Percentiles rank a stretch among this genome's conserved stretches.
These are phyloP conservation scores for Dryadula phaetusa DNA, from an alignment of 2,888 invertebrate genomes.

Conservation along the genomic window DNA sequence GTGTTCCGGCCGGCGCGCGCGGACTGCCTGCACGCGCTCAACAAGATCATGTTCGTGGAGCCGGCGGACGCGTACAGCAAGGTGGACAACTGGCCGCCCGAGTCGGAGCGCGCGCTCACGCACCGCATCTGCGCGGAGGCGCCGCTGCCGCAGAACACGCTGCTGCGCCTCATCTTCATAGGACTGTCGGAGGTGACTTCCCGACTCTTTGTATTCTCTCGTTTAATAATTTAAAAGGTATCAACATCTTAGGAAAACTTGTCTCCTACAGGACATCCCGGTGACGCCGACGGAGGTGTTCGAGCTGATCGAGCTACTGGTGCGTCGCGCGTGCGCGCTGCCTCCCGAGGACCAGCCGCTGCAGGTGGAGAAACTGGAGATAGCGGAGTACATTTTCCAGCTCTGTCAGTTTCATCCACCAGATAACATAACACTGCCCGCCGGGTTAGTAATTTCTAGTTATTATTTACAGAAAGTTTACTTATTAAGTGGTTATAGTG, in stretches of 20 bases:
- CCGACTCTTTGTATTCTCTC: background rate
- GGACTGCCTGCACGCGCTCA: constrained; percentile 90
- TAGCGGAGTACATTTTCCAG: constrained; percentile 95
- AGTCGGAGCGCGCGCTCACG: constrained; percentile 91
- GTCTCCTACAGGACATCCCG: constrained; percentile 87
- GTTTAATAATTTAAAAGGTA: background rate
- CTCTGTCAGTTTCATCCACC: constrained; percentile 96
- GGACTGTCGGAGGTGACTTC: constrained; percentile 87
- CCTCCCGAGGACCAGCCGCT: constrained; percentile 90
- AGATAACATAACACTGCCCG: constrained; percentile 94
- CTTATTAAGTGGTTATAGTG: too few relatives aligned
- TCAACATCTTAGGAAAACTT: background rate
- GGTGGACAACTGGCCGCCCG: constrained; percentile 95
- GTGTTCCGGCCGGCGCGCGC: constrained; percentile 88
- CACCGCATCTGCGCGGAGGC: constrained; percentile 94
- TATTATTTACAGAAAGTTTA: too few relatives aligned
- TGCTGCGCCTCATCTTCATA: constrained; percentile 92
- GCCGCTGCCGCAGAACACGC: constrained; percentile 93
- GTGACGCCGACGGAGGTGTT: constrained; percentile 92
- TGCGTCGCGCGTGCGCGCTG: constrained; percentile 92
- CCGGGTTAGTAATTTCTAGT: constrained; percentile 82
- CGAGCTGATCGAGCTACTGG: constrained; percentile 93
- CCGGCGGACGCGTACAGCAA: constrained; percentile 92
- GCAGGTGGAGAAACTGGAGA: constrained; percentile 91
- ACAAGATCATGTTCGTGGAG: constrained; percentile 92